Evolutionary conservation across 2,888 invertebrate species (phyloP).

Genomic region (Patella pellucida): DNA sequence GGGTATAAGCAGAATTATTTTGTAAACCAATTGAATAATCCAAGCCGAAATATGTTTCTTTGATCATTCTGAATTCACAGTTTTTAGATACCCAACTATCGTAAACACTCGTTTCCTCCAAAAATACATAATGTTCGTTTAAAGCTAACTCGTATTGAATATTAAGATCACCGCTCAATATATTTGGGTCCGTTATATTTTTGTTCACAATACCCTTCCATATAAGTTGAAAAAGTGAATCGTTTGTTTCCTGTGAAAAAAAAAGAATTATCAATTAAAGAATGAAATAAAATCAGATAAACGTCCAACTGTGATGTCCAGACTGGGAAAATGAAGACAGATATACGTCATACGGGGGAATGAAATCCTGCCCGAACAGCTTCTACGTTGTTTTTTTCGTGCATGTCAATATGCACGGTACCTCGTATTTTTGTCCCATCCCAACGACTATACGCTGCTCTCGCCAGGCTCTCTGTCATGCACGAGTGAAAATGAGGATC

Average conservation of each 20-base stretch:
- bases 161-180: neutral
- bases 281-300: no score
- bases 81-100: neutral
- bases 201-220: neutral
- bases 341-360: no score
- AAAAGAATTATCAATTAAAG: neutral
- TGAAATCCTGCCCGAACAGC: no score
- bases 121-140: neutral
- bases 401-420: no score
- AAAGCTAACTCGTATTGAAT: neutral
- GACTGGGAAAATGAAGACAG: no score
- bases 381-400: no score
- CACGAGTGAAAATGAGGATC: no score
- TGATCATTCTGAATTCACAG: neutral
- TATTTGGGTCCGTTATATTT: neutral
- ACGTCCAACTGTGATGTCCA: no score
- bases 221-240: neutral
- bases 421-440: no score
- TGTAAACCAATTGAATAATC: conserved; percentile 2
- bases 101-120: neutral
- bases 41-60: neutral
- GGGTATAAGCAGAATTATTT: neutral
- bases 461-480: no score
- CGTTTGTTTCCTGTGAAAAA: neutral
- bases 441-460: no score